Conservation (phyloP, 2,797 vertebrate species). For the Euphonia xanthogaster region DNA sequence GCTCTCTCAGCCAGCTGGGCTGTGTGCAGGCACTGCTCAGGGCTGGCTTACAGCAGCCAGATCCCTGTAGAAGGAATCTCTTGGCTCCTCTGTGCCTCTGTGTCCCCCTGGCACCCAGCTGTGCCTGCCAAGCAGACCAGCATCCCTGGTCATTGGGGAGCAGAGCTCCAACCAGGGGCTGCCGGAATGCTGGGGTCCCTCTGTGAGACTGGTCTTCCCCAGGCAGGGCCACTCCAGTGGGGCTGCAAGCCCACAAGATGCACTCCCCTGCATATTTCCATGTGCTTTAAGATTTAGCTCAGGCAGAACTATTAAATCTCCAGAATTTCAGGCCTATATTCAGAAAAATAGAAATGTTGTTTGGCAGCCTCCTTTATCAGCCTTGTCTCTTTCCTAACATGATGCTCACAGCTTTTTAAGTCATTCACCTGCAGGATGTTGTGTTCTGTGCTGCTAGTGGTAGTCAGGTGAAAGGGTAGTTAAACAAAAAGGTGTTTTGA, state of each 20-base stretch:
- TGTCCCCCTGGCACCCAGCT: neutral
- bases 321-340: neutral
- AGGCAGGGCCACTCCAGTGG: neutral
- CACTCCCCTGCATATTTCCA: neutral
- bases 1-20: neutral
- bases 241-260: neutral
- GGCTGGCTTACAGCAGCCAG: neutral
- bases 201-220: neutral
- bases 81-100: neutral
- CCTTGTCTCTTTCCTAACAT: neutral
- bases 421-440: neutral
- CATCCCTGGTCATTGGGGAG: neutral
- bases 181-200: neutral
- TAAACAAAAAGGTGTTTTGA: neutral
- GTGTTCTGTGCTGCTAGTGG: neutral
- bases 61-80: neutral
- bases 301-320: neutral
- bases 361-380: neutral
- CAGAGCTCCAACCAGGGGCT: neutral
- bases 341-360: neutral
- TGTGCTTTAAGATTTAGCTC: neutral
- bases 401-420: neutral
- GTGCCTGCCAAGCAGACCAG: neutral
- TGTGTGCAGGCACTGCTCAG: neutral
- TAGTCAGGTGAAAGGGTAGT: neutral